Evolutionary conservation across 2,113 vertebrate species (phyloP).

Genomic region (Bombycilla garrulus): DNA sequence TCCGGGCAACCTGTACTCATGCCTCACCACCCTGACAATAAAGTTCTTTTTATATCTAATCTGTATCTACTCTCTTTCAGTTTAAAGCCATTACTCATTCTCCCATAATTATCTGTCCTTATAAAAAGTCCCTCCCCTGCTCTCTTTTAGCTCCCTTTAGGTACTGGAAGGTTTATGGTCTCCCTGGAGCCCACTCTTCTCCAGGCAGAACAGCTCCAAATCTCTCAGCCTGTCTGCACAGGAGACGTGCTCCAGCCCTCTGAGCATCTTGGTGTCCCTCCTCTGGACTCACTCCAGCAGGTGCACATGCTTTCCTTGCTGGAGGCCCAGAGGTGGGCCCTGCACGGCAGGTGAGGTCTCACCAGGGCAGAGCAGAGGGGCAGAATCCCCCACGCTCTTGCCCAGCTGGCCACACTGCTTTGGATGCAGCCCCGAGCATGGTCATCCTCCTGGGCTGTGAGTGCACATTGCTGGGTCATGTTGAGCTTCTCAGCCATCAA

Average conservation of each 20-base stretch:
- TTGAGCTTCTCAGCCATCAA: background rate
- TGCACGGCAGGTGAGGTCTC: background rate
- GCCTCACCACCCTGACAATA: background rate
- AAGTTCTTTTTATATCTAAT: background rate
- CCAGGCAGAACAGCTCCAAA: background rate
- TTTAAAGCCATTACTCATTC: background rate
- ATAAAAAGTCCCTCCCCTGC: background rate
- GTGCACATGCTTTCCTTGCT: background rate
- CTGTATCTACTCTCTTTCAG: background rate
- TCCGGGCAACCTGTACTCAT: background rate
- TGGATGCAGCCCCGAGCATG: background rate
- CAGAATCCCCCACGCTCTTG: background rate
- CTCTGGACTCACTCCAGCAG: background rate
- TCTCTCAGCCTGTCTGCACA: background rate
- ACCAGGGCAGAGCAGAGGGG: background rate
- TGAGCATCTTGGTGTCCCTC: background rate
- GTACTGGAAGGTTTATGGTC: background rate
- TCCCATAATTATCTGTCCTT: background rate
- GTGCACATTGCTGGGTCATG: background rate
- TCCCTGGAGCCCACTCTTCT: background rate
- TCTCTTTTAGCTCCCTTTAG: background rate
- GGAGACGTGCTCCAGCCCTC: background rate
- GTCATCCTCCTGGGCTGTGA: background rate
- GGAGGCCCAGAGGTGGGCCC: background rate
- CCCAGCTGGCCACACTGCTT: accelerated